These are phyloP conservation scores for Procambarus virginalis DNA, from an alignment of 1,140 invertebrate genomes.

Conservation along the genomic window DNA sequence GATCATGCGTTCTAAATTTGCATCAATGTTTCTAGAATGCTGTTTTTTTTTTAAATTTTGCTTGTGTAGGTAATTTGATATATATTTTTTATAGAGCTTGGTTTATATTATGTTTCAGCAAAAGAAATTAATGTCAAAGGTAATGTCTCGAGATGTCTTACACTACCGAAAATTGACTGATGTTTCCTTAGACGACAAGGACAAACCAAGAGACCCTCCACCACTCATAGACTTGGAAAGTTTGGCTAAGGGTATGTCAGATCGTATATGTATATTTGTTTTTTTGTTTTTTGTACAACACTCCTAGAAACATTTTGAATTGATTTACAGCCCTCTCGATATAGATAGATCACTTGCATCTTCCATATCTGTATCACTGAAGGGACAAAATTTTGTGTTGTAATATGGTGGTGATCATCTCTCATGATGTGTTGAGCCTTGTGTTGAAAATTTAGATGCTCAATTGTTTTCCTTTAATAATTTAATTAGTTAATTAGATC, in stretches of 20 bases:
- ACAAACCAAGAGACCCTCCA: slow-evolving; percentile 68
- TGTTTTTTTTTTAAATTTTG: background rate
- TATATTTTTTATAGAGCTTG: background rate
- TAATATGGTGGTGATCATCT: no score
- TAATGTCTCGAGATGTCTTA: slow-evolving; percentile 83
- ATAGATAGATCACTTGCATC: no score
- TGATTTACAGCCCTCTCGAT: background rate
- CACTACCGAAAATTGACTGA: slow-evolving; percentile 88
- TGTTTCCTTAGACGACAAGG: slow-evolving; percentile 74
- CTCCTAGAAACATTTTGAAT: background rate
- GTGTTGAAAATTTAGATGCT: no score
- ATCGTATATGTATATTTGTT: no score
- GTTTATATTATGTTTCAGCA: slow-evolving; percentile 73
- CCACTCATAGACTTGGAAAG: slow-evolving; percentile 69
- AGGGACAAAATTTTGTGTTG: no score
- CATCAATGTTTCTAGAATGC: no score
- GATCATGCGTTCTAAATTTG: no score
- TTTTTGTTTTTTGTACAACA: no score
- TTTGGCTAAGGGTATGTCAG: slow-evolving; percentile 59
- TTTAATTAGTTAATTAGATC: no score
- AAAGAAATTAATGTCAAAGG: slow-evolving; percentile 85
- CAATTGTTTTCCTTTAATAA: no score
- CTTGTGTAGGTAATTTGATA: background rate
- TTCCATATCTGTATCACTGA: no score
- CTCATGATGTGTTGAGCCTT: no score